Evolutionary conservation across 2,113 vertebrate genomes (phyloP).

Genomic region (Chitala chitala): DNA sequence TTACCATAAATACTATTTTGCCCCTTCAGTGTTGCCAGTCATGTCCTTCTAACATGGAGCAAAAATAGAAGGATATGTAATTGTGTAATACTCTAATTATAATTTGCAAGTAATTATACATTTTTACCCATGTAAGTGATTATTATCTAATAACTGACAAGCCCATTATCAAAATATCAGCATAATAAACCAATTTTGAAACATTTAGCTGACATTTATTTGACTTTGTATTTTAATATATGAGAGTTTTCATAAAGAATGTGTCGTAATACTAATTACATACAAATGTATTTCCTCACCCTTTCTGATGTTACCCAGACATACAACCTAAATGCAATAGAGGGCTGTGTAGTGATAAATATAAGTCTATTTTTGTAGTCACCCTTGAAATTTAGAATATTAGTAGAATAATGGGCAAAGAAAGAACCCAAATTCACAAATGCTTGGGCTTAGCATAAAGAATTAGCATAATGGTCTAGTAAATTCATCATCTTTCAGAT

Average conservation of each 20-base stretch:
- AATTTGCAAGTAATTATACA: too few species aligned
- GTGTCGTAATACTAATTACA: not conserved
- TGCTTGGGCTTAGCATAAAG: not conserved
- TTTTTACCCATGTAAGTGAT: too few species aligned
- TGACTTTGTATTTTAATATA: constrained; percentile 16
- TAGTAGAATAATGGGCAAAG: not conserved
- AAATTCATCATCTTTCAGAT: not conserved
- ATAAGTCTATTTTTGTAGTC: not conserved
- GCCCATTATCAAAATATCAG: too few species aligned
- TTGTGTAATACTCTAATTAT: too few species aligned
- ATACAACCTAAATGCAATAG: not conserved
- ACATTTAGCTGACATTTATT: constrained; percentile 24
- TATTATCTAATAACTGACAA: too few species aligned
- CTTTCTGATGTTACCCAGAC: not conserved
- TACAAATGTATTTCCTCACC: constrained; percentile 8
- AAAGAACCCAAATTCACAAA: too few species aligned
- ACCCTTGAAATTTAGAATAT: not conserved
- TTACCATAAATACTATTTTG: too few species aligned
- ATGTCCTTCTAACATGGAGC: too few species aligned
- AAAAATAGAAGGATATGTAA: not conserved
- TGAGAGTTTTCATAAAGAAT: constrained; percentile 1
- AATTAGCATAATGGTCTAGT: not conserved
- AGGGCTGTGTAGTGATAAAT: not conserved
- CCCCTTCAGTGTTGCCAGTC: too few species aligned
- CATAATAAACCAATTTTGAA: too few species aligned